A percentile compares a stretch with the other conserved stretches of the same genome.
These are phyloP conservation scores for Eumacrocentrus americanus DNA, from an alignment of 2,888 invertebrate genomes.

Conservation along the genomic window DNA sequence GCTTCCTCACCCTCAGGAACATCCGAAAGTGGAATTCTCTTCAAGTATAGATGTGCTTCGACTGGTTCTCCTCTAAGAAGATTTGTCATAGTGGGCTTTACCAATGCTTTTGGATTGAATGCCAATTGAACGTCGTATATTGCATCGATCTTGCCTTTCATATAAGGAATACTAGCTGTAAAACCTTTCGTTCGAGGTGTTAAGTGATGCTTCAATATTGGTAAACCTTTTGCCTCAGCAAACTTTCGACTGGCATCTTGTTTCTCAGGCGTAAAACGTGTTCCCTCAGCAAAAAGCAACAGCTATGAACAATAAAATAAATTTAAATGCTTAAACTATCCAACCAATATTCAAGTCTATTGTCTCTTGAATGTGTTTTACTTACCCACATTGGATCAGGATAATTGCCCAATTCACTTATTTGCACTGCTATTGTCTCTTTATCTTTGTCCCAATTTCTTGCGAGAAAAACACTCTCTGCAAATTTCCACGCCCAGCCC, in stretches of 20 bases:
- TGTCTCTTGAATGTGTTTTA: too few relatives aligned
- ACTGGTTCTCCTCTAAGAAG: conserved; percentile 76
- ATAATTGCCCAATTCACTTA: conserved; percentile 83
- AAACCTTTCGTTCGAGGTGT: conserved; percentile 96
- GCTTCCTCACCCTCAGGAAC: conserved; percentile 79
- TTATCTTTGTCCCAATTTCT: conserved; percentile 91
- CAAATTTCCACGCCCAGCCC: conserved; percentile 97
- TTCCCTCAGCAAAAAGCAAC: conserved; percentile 90
- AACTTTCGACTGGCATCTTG: conserved; percentile 87
- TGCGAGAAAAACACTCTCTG: conserved; percentile 92
- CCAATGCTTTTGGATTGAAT: conserved; percentile 70
- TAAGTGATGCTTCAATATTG: conserved; percentile 85
- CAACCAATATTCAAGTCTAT: too few relatives aligned
- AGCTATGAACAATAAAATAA: conserved; percentile 76
- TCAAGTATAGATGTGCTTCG: conserved; percentile 77
- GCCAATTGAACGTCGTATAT: conserved; percentile 84
- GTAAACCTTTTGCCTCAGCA: conserved; percentile 83
- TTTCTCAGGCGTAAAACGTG: conserved; percentile 86
- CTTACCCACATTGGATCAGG: conserved; percentile 89
- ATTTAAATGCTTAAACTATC: too few relatives aligned
- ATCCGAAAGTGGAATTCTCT: conserved; percentile 80
- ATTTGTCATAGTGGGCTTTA: conserved; percentile 79
- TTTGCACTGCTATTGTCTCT: conserved; percentile 78
- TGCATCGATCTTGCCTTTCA: conserved; percentile 80
- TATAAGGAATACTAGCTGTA: conserved; percentile 80